Conservation (phyloP, 2,888 invertebrate species). For the Xanthia togata region DNA sequence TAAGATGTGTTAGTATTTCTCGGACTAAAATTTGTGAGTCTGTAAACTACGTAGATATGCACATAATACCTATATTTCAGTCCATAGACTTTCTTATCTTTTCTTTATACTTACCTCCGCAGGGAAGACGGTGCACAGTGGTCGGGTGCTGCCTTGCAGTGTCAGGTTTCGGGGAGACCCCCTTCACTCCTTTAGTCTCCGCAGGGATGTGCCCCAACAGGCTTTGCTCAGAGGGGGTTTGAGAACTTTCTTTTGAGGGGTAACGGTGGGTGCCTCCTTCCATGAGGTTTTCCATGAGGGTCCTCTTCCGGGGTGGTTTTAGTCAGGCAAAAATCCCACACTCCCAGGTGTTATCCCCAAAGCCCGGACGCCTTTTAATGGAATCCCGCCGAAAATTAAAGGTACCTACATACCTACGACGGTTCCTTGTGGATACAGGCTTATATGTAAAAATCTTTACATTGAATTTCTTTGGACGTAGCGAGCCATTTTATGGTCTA, state of each 20-base stretch:
- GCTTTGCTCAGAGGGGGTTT: neutral
- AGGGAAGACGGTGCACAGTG: neutral
- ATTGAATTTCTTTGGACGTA: slow-evolving; percentile 52
- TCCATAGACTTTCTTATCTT: neutral
- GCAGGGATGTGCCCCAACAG: neutral
- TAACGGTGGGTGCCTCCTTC: neutral
- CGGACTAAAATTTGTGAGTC: neutral
- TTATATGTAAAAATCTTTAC: slow-evolving; percentile 50
- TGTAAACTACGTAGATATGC: neutral
- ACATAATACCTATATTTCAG: neutral
- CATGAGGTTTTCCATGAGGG: neutral
- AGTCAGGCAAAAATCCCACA: neutral
- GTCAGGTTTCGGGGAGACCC: neutral
- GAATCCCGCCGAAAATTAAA: neutral
- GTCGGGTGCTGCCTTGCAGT: neutral
- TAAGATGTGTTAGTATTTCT: neutral
- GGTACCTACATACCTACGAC: neutral
- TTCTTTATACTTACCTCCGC: neutral
- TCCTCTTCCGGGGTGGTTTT: neutral
- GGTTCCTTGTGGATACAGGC: slow-evolving; percentile 3
- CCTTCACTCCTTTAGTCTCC: neutral
- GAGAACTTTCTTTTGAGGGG: too few species aligned
- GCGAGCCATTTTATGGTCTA: slow-evolving; percentile 64
- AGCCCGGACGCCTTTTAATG: neutral
- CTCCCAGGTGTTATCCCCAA: neutral